A percentile compares a stretch with the other conserved stretches of the same genome.
These are phyloP conservation scores for Hirtodrosophila histrioides DNA, from an alignment of 2,888 invertebrate genomes.

Conservation along the genomic window DNA sequence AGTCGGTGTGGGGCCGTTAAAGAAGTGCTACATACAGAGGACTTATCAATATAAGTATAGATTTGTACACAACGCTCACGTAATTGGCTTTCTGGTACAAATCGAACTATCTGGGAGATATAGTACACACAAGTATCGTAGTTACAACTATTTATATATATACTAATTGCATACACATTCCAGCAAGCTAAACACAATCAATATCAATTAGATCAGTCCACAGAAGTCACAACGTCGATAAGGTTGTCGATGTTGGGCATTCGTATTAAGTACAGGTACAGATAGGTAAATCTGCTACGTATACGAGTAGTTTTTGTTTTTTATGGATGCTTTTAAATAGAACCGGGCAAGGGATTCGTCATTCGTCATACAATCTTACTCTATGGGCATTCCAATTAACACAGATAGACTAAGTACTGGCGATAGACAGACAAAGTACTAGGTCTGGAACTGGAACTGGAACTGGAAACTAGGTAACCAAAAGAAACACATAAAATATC, in stretches of 20 bases:
- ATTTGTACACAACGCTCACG: constrained; percentile 52
- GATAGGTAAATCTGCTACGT: constrained; percentile 37
- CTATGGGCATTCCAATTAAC: constrained; percentile 54
- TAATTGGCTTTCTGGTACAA: constrained; percentile 54
- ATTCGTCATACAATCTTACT: constrained; percentile 67
- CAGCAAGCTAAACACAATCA: constrained; percentile 57
- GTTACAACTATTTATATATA: constrained; percentile 32
- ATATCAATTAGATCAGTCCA: constrained; percentile 55
- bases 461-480: constrained; percentile 63
- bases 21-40: constrained; percentile 40
- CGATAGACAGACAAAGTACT: constrained; percentile 61
- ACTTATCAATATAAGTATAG: constrained; percentile 16
- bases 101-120: constrained; percentile 42
- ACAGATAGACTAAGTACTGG: constrained; percentile 55
- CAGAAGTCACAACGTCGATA: constrained; percentile 28
- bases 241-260: constrained; percentile 20
- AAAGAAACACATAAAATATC: constrained; percentile 47
- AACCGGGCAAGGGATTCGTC: constrained; percentile 52
- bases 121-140: constrained; percentile 45
- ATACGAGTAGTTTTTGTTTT: neutral
- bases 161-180: constrained; percentile 71
- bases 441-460: constrained; percentile 49
- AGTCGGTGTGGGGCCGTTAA: constrained; percentile 59
- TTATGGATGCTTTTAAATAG: constrained; percentile 48
- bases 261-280: constrained; percentile 66